Evolutionary conservation across 2,888 invertebrate species (phyloP).

Genomic region (Drosophila kambysellisi): DNA sequence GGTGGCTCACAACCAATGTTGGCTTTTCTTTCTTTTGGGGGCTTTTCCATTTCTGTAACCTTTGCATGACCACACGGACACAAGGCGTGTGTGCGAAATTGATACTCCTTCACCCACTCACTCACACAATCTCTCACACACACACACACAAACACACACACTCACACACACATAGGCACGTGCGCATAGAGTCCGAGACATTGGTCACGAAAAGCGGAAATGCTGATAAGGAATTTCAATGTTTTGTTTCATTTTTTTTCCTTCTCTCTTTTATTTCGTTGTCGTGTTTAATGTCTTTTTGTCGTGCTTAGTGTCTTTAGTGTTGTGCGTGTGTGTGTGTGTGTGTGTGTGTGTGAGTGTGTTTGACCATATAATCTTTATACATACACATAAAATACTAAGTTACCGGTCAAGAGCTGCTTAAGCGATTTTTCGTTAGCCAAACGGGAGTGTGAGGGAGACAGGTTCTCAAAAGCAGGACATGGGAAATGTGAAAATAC

Average conservation of each 20-base stretch:
- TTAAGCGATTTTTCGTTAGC: constrained; percentile 47
- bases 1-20: constrained; percentile 46
- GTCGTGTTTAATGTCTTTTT: constrained; percentile 85
- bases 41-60: constrained; percentile 78
- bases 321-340: constrained; percentile 39
- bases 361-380: constrained; percentile 70
- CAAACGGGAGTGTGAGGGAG: constrained; percentile 8
- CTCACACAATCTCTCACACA: constrained; percentile 18
- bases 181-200: constrained; percentile 70
- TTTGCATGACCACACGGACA: constrained; percentile 70
- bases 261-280: constrained; percentile 78
- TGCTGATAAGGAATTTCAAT: constrained; percentile 85
- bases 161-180: constrained; percentile 39
- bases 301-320: constrained; percentile 84
- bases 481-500: constrained; percentile 29
- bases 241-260: constrained; percentile 71
- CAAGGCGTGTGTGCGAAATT: constrained; percentile 61
- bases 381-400: constrained; percentile 67
- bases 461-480: constrained; percentile 25
- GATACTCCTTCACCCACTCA: constrained; percentile 52
- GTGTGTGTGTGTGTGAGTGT: constrained; percentile 52
- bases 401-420: constrained; percentile 50
- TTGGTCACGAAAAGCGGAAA: constrained; percentile 86
- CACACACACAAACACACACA: constrained; percentile 10
- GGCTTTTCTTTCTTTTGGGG: constrained; percentile 28